Evolutionary conservation across 92 coral and sea anemone genomes (phyloP).

Genomic region (Pocillopora meandrina): DNA sequence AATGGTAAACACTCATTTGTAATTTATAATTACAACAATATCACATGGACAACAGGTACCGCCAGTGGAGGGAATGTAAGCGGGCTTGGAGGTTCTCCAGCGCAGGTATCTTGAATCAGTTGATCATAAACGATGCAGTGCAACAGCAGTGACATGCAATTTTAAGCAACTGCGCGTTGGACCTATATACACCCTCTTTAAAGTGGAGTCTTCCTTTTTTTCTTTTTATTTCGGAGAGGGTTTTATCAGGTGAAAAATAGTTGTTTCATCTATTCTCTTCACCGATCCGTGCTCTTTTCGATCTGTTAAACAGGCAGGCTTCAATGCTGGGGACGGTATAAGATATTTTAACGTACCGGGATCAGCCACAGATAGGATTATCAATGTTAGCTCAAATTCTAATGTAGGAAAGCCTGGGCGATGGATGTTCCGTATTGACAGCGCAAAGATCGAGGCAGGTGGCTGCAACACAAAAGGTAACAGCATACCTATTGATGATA

Average conservation of each 20-base stretch:
- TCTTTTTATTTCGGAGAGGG: no score
- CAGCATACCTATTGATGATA: no score
- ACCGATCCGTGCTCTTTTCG: no score
- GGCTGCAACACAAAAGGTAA: conserved; percentile 73
- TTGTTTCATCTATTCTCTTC: no score
- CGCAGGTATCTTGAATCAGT: conserved; percentile 6
- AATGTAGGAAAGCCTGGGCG: conserved; percentile 67
- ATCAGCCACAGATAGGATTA: conserved; percentile 47
- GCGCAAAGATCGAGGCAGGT: conserved; percentile 53
- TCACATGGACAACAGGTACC: conserved; percentile 23
- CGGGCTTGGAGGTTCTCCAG: conserved; percentile 14
- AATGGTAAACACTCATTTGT: conserved; percentile 64
- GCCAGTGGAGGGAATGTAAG: background rate
- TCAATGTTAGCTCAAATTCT: conserved; percentile 35
- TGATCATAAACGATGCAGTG: no score
- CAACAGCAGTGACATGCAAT: no score
- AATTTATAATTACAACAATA: conserved; percentile 7
- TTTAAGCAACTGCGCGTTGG: no score
- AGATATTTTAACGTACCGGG: conserved; percentile 57
- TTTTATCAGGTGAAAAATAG: no score
- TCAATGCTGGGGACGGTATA: conserved; percentile 66
- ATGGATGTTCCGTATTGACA: conserved; percentile 69
- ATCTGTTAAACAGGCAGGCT: conserved; percentile 36
- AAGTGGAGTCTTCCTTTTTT: no score
- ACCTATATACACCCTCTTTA: no score